phyloP scores from a whole-genome alignment of 2,797 vertebrate genomes.

The Semaprochilodus insignis region DNA sequence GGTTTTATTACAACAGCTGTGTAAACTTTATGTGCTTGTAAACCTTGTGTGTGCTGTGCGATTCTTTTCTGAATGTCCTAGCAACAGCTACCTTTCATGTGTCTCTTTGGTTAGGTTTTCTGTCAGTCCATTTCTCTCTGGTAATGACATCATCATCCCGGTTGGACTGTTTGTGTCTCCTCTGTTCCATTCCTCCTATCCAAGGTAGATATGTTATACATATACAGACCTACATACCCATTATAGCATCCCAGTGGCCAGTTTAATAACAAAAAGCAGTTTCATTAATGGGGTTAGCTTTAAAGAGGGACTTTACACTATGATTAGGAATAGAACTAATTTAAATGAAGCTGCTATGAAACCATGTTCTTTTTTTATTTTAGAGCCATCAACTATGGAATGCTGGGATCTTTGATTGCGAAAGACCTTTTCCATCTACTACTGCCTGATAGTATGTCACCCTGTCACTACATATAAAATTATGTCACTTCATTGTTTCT shows the following conservation, averaged over 20 bases:
- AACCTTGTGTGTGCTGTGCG: background rate
- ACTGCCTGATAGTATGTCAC: slow-evolving; percentile 76
- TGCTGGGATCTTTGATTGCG: slow-evolving; percentile 76
- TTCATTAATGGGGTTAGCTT: background rate
- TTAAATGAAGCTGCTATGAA: background rate
- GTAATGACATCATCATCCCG: slow-evolving; percentile 75
- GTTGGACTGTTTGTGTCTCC: slow-evolving; percentile 79
- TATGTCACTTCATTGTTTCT: no score
- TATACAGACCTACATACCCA: background rate
- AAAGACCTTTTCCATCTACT: slow-evolving; percentile 80
- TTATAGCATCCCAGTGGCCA: no score
- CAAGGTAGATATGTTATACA: slow-evolving; percentile 69
- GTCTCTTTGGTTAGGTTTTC: slow-evolving; percentile 69
- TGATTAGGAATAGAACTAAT: no score
- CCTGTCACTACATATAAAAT: background rate
- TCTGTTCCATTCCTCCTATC: slow-evolving; percentile 79
- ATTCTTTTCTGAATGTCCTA: background rate
- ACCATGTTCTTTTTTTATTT: background rate
- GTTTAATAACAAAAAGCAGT: no score
- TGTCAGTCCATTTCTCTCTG: slow-evolving; percentile 67
- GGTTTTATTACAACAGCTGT: no score
- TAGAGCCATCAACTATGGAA: slow-evolving; percentile 81
- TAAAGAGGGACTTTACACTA: no score
- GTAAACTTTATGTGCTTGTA: no score
- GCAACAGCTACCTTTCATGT: background rate